These are phyloP conservation scores for Pogona vitticeps DNA, from an alignment of 2,113 vertebrate species.

Conservation along the genomic window DNA sequence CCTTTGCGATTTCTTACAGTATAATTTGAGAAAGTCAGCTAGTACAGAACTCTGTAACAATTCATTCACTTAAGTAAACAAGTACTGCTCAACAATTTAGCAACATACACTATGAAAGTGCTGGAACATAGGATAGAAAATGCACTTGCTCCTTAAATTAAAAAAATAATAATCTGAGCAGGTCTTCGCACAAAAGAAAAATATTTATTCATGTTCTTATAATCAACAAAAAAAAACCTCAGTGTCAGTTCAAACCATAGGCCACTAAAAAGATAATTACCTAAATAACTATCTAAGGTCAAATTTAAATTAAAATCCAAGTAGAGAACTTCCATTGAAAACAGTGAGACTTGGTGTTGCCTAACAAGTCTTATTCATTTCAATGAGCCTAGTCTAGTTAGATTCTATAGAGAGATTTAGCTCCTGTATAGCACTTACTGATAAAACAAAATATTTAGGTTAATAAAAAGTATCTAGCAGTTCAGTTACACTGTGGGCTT, in stretches of 20 bases:
- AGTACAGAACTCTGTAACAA: slow-evolving; percentile 10
- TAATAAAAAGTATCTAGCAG: neutral
- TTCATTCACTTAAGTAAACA: neutral
- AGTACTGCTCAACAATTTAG: slow-evolving; percentile 12
- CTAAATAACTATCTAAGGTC: no score
- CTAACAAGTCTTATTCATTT: no score
- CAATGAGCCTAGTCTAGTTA: no score
- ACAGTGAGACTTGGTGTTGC: no score
- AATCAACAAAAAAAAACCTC: neutral
- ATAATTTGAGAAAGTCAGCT: neutral
- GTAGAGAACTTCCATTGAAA: no score
- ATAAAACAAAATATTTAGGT: neutral
- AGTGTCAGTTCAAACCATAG: neutral
- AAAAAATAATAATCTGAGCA: neutral
- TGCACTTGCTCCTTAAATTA: neutral
- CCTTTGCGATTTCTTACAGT: neutral
- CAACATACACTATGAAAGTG: neutral
- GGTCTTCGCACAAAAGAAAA: neutral
- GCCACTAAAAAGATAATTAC: slow-evolving; percentile 11
- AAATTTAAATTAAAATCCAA: no score
- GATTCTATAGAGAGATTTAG: no score
- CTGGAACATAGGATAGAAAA: slow-evolving; percentile 14
- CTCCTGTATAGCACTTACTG: neutral
- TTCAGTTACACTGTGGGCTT: neutral
- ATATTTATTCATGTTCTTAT: slow-evolving; percentile 19